phyloP scores from a whole-genome alignment of 35 echinoderm and acorn worm genomes.

The Anneissia japonica region DNA sequence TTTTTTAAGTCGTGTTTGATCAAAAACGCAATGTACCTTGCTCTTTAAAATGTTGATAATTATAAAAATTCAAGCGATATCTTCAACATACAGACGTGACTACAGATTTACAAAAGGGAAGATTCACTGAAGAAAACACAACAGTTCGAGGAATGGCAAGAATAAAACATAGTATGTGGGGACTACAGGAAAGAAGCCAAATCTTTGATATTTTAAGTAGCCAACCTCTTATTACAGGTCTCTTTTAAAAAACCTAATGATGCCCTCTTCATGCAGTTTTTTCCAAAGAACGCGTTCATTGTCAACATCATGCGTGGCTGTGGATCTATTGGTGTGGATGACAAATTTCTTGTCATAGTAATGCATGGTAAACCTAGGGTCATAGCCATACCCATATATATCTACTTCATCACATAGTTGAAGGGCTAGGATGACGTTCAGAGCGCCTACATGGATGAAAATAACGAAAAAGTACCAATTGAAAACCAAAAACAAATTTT shows the following conservation, averaged over 20 bases:
- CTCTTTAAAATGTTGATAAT: too few relatives aligned
- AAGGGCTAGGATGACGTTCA: background rate
- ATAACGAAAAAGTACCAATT: background rate
- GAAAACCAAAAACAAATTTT: too few relatives aligned
- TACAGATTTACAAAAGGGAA: too few relatives aligned
- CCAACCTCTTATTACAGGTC: background rate
- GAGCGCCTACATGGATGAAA: slow-evolving; percentile 1
- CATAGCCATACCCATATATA: slow-evolving; percentile 30
- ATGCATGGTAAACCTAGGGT: slow-evolving; percentile 6
- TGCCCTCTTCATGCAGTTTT: slow-evolving; percentile 37
- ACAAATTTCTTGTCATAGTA: slow-evolving; percentile 36
- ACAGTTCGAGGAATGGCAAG: too few relatives aligned
- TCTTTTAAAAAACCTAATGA: slow-evolving; percentile 30
- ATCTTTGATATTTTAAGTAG: background rate
- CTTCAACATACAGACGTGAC: too few relatives aligned
- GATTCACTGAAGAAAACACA: too few relatives aligned
- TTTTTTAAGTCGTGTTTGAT: too few relatives aligned
- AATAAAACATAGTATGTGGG: too few relatives aligned
- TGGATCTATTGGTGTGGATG: background rate
- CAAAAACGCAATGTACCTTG: too few relatives aligned
- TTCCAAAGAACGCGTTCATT: slow-evolving; percentile 14
- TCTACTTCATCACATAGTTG: slow-evolving; percentile 44
- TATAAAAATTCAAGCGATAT: too few relatives aligned
- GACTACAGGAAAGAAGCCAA: too few relatives aligned
- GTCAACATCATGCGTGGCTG: slow-evolving; percentile 2